Base-by-base conservation (phyloP, 2,113 vertebrate genomes). In the Petrocephalus microphthalmus region DNA sequence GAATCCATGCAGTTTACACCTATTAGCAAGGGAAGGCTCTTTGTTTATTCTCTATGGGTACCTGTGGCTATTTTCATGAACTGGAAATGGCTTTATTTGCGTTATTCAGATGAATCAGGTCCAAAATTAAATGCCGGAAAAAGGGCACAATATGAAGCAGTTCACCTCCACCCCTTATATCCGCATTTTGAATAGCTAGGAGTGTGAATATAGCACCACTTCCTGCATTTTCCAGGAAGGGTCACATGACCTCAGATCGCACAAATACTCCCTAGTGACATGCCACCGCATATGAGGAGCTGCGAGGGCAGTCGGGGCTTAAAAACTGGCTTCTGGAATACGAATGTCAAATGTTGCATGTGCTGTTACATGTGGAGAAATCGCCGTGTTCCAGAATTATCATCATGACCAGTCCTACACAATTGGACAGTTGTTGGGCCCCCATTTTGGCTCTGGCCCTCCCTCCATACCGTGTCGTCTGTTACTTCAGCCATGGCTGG, bases 131-230 rank as follows among this genome's bases (percentile, higher is more conserved):
- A 56, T 7, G 5, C 84, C 33, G 84, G 84, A 54, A 85, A 85
- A 85, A 33, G 37, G 84, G n/a, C 29, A 54, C 51, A 54, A 54
- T 85, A 25, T 25, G 82, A 84, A 49, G 42, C 42, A 52, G 22
- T 84, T 51, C 25, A 54, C 84, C 51, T 54, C 84, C 84, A 54
- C 84, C 53, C 84, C 51, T 85, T 85, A 42, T 54, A 85, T 85
- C 84, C 84, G 84, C 25, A 85, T 37, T 33, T 54, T 49, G 51
- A 85, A 85, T 85, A 85, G 52, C 51, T 25, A 47, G 82, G 82
- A 84, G 82, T 13, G 45, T 52, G 49, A 84, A 84, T 25, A 51
- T 25, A 84, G 82, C 47, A 2, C 45, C 19, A 6, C 22, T 84
- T 51, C 45, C 45, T 84, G 45, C 45, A 25, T 84, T 52, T 84